Base-by-base conservation (phyloP, 2,797 vertebrate species). In the Neosilurus hyrtlii region DNA sequence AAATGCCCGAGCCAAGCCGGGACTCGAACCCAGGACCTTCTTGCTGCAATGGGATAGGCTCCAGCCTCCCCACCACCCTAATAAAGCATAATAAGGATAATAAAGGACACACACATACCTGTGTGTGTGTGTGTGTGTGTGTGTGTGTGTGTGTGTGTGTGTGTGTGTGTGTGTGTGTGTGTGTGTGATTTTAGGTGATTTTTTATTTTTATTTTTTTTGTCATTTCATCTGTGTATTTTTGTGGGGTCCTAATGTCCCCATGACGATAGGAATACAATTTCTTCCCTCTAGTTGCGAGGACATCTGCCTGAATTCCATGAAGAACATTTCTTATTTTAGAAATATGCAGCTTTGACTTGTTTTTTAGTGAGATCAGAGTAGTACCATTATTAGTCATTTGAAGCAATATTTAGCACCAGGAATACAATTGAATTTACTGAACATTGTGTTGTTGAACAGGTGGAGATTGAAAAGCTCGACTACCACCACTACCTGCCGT, bases 401-500 rank as follows among this genome's bases (percentile, higher is more conserved):
- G 20, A 68, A 22, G 18, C 15, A 30, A 11, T 49, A 49, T 14
- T 12, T n/a, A 52, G 18, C n/a, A 24, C 12, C 11, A 49, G 67
- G 22, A 22, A 51, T 70, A 22, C 6, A 72, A 24, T n/a, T n/a
- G 1, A 51, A n/a, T 43, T 43, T 43, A 43, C 1, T 43, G 43
- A 43, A 43, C 43, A 43, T 12, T 78, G 10, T 77, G 78, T 85
- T 86, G 85, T 59, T 87, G 4, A 90, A 84, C 92, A 98, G 97
- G 95, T 95, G 76, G 95, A 97, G 85, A 94, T 99, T 51, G 96
- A 98, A 88, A 96, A 95, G 52, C 90, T 99, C 92, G 96, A 99
- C 89, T 99, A 97, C 90, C 93, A 96, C 87, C 95, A 95, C 89
- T 96, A 95, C 90, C 94, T 99, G 86, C 97, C 97, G 16, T 86